Percentiles rank a stretch among this genome's conserved stretches.
Evolutionary conservation across 2,888 invertebrate species (phyloP).

Genomic region (Alitta virens): DNA sequence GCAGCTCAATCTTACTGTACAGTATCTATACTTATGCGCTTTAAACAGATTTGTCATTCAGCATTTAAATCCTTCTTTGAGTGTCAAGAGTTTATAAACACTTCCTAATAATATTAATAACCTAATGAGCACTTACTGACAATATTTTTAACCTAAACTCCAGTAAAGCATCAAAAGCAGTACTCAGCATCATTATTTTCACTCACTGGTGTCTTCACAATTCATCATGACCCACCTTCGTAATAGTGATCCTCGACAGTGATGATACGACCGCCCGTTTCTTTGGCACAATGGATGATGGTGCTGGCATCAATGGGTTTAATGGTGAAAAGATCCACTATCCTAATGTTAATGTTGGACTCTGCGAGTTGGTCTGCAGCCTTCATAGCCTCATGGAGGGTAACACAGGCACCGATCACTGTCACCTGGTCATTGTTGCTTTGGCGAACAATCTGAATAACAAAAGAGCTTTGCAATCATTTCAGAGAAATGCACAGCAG

Average conservation of each 20-base stretch:
- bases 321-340: conserved; percentile 93
- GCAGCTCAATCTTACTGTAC: no score
- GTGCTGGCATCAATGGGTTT: conserved; percentile 87
- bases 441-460: conserved; percentile 69
- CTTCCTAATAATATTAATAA: no score
- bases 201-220: no score
- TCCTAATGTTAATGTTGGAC: conserved; percentile 68
- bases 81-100: no score
- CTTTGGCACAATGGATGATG: conserved; percentile 74
- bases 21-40: no score
- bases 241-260: conserved; percentile 98
- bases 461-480: not conserved
- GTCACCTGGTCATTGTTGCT: conserved; percentile 77
- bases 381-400: conserved; percentile 82
- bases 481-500: no score
- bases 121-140: no score
- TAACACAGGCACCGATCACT: conserved; percentile 90
- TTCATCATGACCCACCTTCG: conserved; percentile 73
- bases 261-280: conserved; percentile 77
- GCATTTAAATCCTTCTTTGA: no score
- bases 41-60: no score
- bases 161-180: no score
- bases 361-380: conserved; percentile 76
- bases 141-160: no score
- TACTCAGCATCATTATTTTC: no score